phyloP scores from a whole-genome alignment of 2,797 vertebrate species.

The Crax fasciolata region DNA sequence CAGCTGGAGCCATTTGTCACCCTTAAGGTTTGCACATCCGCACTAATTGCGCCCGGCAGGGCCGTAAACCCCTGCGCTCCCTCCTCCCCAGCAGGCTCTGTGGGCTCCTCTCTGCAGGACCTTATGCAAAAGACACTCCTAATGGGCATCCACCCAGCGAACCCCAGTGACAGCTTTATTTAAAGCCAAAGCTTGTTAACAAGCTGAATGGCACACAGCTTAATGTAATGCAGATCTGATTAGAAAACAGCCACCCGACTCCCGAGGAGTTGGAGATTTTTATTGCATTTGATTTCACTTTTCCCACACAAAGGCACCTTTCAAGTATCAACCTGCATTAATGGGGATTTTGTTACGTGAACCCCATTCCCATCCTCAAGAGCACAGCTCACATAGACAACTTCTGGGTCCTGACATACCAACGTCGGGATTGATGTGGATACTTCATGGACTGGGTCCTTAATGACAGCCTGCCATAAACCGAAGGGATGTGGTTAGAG shows the following conservation, averaged over 20 bases:
- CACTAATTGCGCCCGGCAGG: slow-evolving; percentile 71
- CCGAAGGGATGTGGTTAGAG: not conserved
- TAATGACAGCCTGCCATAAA: not conserved
- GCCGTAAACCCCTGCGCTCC: slow-evolving; percentile 76
- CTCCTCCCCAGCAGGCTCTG: slow-evolving; percentile 76
- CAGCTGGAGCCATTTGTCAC: slow-evolving; percentile 65
- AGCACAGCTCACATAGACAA: slow-evolving; percentile 13
- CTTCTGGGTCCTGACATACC: not conserved
- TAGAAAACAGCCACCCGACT: slow-evolving; percentile 85
- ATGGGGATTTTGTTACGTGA: slow-evolving; percentile 39
- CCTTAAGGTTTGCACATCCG: slow-evolving; percentile 74
- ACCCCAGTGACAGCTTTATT: slow-evolving; percentile 85
- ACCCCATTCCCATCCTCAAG: slow-evolving; percentile 18
- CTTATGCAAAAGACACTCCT: slow-evolving; percentile 76
- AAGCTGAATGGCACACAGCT: slow-evolving; percentile 82
- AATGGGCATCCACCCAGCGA: slow-evolving; percentile 83
- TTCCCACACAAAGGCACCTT: slow-evolving; percentile 58
- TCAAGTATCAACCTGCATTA: slow-evolving; percentile 38
- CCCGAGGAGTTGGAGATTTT: slow-evolving; percentile 57
- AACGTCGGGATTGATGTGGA: too few relatives aligned
- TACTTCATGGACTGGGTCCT: not conserved
- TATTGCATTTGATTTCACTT: slow-evolving; percentile 66
- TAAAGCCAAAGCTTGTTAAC: slow-evolving; percentile 87
- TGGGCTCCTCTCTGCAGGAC: slow-evolving; percentile 64
- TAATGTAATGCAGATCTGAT: slow-evolving; percentile 88